phyloP scores from a whole-genome alignment of 1,140 invertebrate species.

The Zaprionus inermis region DNA sequence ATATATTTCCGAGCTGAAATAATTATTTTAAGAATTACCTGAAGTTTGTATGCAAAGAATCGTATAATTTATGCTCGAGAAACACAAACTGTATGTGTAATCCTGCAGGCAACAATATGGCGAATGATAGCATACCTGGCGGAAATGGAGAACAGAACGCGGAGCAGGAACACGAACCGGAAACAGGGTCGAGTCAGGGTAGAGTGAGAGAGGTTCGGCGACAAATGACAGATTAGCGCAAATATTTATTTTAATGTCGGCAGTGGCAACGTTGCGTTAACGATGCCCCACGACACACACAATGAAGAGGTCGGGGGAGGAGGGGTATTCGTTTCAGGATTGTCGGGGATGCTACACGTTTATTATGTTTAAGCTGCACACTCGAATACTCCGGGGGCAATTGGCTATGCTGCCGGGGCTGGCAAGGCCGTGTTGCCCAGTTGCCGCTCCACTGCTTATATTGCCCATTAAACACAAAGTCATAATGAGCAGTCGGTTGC shows the following conservation, averaged over 20 bases:
- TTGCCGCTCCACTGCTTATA: conserved; percentile 57
- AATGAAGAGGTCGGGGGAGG: conserved; percentile 15
- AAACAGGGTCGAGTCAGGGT: neutral
- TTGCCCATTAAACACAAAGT: conserved; percentile 80
- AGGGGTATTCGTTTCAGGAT: conserved; percentile 11
- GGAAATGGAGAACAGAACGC: neutral
- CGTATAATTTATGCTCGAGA: neutral
- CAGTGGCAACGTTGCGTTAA: conserved; percentile 42
- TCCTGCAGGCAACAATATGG: neutral
- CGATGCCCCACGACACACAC: conserved; percentile 26
- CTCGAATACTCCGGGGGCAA: conserved; percentile 72
- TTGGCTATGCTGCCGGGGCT: conserved; percentile 34
- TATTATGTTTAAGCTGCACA: conserved; percentile 71
- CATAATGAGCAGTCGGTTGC: conserved; percentile 76
- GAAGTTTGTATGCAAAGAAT: neutral
- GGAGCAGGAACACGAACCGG: neutral
- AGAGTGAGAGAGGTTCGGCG: conserved; percentile 1
- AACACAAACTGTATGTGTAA: neutral
- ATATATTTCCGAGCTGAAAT: neutral
- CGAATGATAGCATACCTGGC: conserved; percentile 1
- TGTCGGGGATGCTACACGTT: conserved; percentile 44
- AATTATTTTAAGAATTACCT: neutral
- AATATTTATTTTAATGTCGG: conserved; percentile 80
- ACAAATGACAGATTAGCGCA: conserved; percentile 81
- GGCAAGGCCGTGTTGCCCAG: conserved; percentile 2